phyloP scores from a whole-genome alignment of 2,113 vertebrate genomes.

The Pluvianellus socialis region DNA sequence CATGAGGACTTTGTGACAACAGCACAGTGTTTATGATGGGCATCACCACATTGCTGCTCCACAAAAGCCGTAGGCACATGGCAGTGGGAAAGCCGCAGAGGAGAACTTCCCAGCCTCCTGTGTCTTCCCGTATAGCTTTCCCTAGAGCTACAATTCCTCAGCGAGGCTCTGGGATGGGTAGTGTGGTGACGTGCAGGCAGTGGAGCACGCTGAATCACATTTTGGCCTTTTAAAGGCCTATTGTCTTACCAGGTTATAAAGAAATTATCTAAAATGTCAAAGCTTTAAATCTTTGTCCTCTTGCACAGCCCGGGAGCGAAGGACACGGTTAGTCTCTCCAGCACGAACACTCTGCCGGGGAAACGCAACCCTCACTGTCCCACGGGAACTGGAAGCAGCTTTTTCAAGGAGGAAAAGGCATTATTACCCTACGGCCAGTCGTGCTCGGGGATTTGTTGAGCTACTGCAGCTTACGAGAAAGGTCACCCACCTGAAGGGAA shows the following conservation, averaged over 20 bases:
- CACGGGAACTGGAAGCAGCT: not conserved
- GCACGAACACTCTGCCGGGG: not conserved
- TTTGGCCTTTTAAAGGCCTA: not conserved
- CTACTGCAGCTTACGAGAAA: not conserved
- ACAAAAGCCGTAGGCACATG: not conserved
- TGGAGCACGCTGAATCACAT: not conserved
- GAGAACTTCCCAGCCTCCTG: not conserved
- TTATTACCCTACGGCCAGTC: not conserved
- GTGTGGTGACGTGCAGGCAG: not conserved
- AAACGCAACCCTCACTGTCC: not conserved
- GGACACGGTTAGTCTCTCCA: not conserved
- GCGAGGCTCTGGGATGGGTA: not conserved
- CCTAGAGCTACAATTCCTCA: not conserved
- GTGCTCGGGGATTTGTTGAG: not conserved
- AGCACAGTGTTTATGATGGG: not conserved
- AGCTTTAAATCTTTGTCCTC: not conserved
- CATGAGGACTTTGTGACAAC: not conserved
- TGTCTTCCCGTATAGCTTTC: not conserved
- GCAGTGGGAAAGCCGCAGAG: not conserved
- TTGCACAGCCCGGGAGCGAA: not conserved
- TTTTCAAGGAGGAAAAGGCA: not conserved
- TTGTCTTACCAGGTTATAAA: not conserved
- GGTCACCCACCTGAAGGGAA: not conserved
- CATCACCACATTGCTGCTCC: rapidly evolving
- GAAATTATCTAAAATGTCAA: not conserved